These are phyloP conservation scores for Ornithoptera alexandrae DNA, from an alignment of 2,888 invertebrate genomes.

Conservation along the genomic window DNA sequence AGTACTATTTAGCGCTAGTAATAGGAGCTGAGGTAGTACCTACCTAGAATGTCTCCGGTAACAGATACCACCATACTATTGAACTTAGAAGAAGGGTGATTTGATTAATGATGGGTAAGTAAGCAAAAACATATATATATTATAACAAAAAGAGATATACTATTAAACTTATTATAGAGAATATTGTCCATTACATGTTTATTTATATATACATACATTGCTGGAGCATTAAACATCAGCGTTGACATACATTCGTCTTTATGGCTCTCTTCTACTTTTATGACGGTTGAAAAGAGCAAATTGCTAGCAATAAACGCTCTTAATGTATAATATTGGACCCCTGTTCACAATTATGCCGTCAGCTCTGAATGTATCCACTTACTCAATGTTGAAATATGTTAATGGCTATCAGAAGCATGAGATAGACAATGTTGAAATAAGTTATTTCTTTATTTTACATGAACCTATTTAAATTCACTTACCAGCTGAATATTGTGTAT, in stretches of 20 bases:
- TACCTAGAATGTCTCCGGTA: too few species aligned
- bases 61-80: too few species aligned
- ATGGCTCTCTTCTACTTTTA: constrained; percentile 20
- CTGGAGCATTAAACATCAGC: constrained; percentile 10
- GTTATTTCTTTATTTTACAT: too few species aligned
- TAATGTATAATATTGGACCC: constrained; percentile 13
- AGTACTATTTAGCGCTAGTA: too few species aligned
- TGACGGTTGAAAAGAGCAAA: constrained; percentile 24
- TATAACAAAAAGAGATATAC: too few species aligned
- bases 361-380: constrained; percentile 11
- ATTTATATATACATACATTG: constrained; percentile 5
- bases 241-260: constrained; percentile 28
- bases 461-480: too few species aligned
- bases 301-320: constrained; percentile 22
- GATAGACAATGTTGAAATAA: too few species aligned
- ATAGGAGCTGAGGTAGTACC: too few species aligned
- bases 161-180: neutral
- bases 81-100: too few species aligned
- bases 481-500: too few species aligned
- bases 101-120: too few species aligned
- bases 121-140: too few species aligned
- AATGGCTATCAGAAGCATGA: neutral
- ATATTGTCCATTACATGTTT: neutral
- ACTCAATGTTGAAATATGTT: constrained; percentile 3
- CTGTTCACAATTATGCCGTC: constrained; percentile 16